These are phyloP conservation scores for Sinocyclocheilus anophthalmus DNA, from an alignment of 2,113 vertebrate genomes.

Conservation along the genomic window DNA sequence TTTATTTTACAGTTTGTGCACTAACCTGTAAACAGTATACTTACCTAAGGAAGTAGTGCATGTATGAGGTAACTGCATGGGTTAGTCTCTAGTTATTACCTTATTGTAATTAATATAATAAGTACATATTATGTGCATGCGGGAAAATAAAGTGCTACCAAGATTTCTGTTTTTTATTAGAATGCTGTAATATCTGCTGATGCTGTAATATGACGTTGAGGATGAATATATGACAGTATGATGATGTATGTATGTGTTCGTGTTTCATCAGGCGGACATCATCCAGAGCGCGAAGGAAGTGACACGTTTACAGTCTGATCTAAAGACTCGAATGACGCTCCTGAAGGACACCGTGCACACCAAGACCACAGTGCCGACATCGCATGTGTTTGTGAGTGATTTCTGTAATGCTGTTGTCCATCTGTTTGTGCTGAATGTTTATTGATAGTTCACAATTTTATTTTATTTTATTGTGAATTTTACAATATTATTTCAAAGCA, in stretches of 20 bases:
- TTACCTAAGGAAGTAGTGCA: too few species aligned
- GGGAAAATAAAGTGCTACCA: too few species aligned
- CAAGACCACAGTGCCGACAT: slow-evolving; percentile 78
- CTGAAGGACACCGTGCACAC: slow-evolving; percentile 76
- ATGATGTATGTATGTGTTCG: neutral
- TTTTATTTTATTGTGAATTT: neutral
- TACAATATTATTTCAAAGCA: neutral
- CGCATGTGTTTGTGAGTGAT: slow-evolving; percentile 86
- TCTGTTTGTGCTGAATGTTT: neutral
- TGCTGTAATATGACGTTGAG: neutral
- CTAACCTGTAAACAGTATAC: too few species aligned
- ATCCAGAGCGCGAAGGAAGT: slow-evolving; percentile 77
- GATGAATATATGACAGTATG: neutral
- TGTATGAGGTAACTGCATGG: too few species aligned
- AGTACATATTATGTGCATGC: too few species aligned
- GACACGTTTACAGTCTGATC: slow-evolving; percentile 73
- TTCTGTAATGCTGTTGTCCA: neutral
- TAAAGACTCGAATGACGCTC: slow-evolving; percentile 73
- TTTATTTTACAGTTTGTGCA: too few species aligned
- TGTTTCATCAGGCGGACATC: slow-evolving; percentile 79
- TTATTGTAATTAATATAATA: too few species aligned
- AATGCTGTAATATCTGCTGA: too few species aligned
- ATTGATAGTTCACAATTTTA: neutral
- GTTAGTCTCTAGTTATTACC: too few species aligned
- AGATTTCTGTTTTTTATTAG: too few species aligned